phyloP scores from a whole-genome alignment of 1,140 invertebrate genomes.

The Brachionus plicatilis region DNA sequence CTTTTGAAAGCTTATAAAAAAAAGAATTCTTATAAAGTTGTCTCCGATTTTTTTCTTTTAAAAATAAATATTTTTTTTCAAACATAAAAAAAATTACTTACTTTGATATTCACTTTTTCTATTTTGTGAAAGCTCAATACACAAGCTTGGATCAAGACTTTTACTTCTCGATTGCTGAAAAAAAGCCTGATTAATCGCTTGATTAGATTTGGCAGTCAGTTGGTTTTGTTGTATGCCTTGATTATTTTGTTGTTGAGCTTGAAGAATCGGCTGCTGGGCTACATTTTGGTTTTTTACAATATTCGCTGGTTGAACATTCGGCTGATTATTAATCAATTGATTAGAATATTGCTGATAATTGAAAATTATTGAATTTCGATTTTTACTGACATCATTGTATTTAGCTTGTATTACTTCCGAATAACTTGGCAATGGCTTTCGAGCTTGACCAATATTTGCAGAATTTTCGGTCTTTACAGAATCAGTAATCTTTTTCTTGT shows the following conservation, averaged over 20 bases:
- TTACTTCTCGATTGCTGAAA: conserved; percentile 23
- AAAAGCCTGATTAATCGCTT: background rate
- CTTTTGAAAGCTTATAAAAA: background rate
- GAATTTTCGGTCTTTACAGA: background rate
- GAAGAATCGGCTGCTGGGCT: background rate
- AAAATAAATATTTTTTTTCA: background rate
- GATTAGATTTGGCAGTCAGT: background rate
- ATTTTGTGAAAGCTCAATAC: background rate
- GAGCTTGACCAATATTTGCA: background rate
- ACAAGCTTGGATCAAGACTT: conserved; percentile 10
- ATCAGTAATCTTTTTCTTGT: background rate
- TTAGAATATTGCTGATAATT: conserved; percentile 34
- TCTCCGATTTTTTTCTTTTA: background rate
- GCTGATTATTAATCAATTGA: conserved; percentile 9
- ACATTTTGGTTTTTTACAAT: background rate
- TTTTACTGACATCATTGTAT: background rate
- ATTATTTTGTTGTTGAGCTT: background rate
- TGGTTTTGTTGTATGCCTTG: background rate
- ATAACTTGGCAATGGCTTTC: conserved; percentile 28
- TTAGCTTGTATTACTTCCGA: conserved; percentile 12
- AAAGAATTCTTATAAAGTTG: background rate
- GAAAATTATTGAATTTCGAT: background rate
- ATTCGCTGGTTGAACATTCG: background rate
- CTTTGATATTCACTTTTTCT: background rate
- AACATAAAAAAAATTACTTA: background rate